phyloP scores from a whole-genome alignment of 2,888 invertebrate species.

The Masnerella sp. region DNA sequence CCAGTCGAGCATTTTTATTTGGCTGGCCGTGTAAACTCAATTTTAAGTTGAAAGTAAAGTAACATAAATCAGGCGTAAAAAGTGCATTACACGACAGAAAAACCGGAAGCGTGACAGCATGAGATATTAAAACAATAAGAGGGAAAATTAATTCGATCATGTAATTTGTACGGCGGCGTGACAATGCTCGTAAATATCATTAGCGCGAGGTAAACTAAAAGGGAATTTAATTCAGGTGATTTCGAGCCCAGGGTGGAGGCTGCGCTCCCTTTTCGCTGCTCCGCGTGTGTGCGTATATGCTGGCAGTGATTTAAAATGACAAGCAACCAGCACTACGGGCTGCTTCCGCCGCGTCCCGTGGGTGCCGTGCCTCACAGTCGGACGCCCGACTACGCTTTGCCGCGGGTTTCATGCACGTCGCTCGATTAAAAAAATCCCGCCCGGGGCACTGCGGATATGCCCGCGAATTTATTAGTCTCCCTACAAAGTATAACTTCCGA shows the following conservation, averaged over 20 bases:
- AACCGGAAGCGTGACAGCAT: slow-evolving; percentile 26
- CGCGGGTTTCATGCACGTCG: slow-evolving; percentile 68
- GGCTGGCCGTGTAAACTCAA: background rate
- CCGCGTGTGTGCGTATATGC: slow-evolving; percentile 49
- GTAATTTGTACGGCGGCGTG: slow-evolving; percentile 51
- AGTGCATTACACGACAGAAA: slow-evolving; percentile 34
- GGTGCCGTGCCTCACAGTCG: slow-evolving; percentile 75
- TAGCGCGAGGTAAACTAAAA: slow-evolving; percentile 65
- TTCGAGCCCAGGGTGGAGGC: slow-evolving; percentile 59
- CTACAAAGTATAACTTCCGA: slow-evolving; percentile 58
- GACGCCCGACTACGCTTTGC: slow-evolving; percentile 65
- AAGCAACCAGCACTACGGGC: slow-evolving; percentile 70
- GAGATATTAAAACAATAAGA: slow-evolving; percentile 51
- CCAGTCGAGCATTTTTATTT: background rate
- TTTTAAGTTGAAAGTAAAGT: slow-evolving; percentile 12
- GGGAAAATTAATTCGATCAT: slow-evolving; percentile 56
- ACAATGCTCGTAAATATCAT: slow-evolving; percentile 67
- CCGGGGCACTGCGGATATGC: slow-evolving; percentile 72
- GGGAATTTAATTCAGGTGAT: slow-evolving; percentile 71
- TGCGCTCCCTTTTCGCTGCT: slow-evolving; percentile 33
- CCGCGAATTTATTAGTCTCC: slow-evolving; percentile 74
- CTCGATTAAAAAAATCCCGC: slow-evolving; percentile 75
- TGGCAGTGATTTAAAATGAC: slow-evolving; percentile 77
- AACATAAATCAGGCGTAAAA: slow-evolving; percentile 35
- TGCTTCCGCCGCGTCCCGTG: slow-evolving; percentile 71